Base-by-base conservation (phyloP, 2,797 vertebrate genomes). In the Columba guinea region DNA sequence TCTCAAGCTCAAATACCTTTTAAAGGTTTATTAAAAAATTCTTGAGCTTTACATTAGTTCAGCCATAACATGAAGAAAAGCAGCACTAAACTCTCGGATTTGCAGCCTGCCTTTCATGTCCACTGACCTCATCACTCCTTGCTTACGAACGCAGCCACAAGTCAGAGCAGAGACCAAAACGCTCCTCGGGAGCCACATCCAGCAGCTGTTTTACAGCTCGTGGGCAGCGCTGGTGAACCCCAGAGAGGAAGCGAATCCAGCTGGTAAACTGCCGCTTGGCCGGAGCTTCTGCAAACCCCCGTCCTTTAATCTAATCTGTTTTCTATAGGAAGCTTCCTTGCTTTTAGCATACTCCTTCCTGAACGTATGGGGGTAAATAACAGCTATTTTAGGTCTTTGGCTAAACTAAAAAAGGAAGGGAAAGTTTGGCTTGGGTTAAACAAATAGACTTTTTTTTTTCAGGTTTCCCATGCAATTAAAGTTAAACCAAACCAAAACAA, bases 381-480 rank as follows among this genome's bases (percentile, higher is more conserved):
- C 23, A 85, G 63, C n/a, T 19, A 8, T 3, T 63, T 32, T 71
- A 76, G 32, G 37, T 87, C 49, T 49, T 41, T 80, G 70, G 37
- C 26, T 68, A 13, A 67, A 52, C 20, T 3, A 49, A 53, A 3
- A 58, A 58, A 86, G 7, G 62, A 84, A 17, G 53, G 60, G 20
- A 75, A 90, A n/a, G 49, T 17, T 27, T 81, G 60, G 32, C 41
- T 80, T 19, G 10, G 32, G 17, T 84, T 90, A 71, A 93, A 62
- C 11, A 71, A 56, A 34, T 18, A 35, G 26, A 24, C 24, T 26
- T 24, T 53, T 71, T 41, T 75, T 35, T 76, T 69, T 41, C 73
- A 91, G 59, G 74, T 79, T 95, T 90, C 59, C 85, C 77, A 55
- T 73, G 48, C 77, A 86, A 81, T 81, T 86, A 83, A 91, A 88